phyloP scores from a whole-genome alignment of 1,140 invertebrate genomes.

The Archegozetes longisetosus region DNA sequence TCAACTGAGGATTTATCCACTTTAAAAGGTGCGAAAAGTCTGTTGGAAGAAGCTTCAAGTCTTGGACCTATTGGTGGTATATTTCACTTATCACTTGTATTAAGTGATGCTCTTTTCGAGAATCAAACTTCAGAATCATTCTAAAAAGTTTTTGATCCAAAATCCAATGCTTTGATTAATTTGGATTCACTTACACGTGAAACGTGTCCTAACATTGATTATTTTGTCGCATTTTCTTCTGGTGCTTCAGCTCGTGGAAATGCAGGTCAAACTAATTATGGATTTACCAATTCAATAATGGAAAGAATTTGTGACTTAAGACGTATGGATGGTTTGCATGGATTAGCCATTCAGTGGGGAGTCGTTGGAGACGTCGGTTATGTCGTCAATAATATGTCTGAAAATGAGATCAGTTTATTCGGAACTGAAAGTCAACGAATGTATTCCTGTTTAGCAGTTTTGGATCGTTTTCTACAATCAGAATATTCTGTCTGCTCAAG shows the following conservation, averaged over 20 bases:
- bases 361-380: constrained; percentile 92
- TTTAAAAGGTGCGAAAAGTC: constrained; percentile 44
- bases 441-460: constrained; percentile 59
- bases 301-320: constrained; percentile 51
- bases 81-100: constrained; percentile 75
- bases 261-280: constrained; percentile 84
- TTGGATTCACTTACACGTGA: constrained; percentile 54
- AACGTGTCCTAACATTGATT: constrained; percentile 56
- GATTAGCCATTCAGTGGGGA: constrained; percentile 87
- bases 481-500: constrained; percentile 11
- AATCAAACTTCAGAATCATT: constrained; percentile 67
- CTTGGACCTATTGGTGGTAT: constrained; percentile 70
- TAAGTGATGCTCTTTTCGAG: constrained; percentile 70
- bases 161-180: constrained; percentile 46
- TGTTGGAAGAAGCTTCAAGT: constrained; percentile 50
- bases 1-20: constrained; percentile 48
- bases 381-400: constrained; percentile 65
- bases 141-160: constrained; percentile 40
- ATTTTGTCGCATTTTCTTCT: constrained; percentile 85
- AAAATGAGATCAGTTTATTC: constrained; percentile 73
- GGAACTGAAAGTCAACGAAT: constrained; percentile 87
- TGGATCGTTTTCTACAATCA: constrained; percentile 67
- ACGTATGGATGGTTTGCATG: constrained; percentile 43
- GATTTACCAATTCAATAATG: constrained; percentile 86
- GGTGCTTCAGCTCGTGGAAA: constrained; percentile 85